Evolutionary conservation across 2,113 vertebrate genomes (phyloP).

Genomic region (Hylia prasina): DNA sequence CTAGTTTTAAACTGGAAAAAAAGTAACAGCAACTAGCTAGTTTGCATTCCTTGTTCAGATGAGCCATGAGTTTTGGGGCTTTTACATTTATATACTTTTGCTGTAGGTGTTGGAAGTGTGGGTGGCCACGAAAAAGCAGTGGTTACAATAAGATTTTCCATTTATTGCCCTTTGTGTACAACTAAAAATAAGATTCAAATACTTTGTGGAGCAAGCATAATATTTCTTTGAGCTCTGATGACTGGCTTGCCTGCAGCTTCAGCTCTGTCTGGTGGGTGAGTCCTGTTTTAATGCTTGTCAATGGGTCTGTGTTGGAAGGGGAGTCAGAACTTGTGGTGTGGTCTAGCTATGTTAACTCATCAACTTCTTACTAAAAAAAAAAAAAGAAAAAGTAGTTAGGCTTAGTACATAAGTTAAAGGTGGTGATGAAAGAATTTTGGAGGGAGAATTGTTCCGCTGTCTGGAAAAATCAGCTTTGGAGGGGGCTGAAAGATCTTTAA

Average conservation of each 20-base stretch:
- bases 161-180: conserved; percentile 80
- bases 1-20: conserved; percentile 65
- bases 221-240: conserved; percentile 71
- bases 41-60: conserved; percentile 72
- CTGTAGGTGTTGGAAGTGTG: conserved; percentile 77
- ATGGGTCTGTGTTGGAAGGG: conserved; percentile 37
- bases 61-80: conserved; percentile 62
- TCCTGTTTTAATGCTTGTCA: conserved; percentile 38
- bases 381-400: background rate
- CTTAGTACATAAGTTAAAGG: conserved; percentile 9
- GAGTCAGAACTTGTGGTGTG: conserved; percentile 5
- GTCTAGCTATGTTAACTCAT: conserved; percentile 42
- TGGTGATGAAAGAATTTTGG: conserved; percentile 29
- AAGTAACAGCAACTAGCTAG: conserved; percentile 51
- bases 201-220: conserved; percentile 69
- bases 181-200: conserved; percentile 78
- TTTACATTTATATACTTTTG: conserved; percentile 69
- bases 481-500: background rate
- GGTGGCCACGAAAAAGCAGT: conserved; percentile 74
- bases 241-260: conserved; percentile 64
- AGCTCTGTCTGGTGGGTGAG: conserved; percentile 72
- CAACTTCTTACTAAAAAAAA: background rate
- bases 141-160: conserved; percentile 83
- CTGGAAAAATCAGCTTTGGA: conserved; percentile 9
- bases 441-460: background rate